phyloP scores from a whole-genome alignment of 2,797 vertebrate species.

The Poeciliopsis presidionis region DNA sequence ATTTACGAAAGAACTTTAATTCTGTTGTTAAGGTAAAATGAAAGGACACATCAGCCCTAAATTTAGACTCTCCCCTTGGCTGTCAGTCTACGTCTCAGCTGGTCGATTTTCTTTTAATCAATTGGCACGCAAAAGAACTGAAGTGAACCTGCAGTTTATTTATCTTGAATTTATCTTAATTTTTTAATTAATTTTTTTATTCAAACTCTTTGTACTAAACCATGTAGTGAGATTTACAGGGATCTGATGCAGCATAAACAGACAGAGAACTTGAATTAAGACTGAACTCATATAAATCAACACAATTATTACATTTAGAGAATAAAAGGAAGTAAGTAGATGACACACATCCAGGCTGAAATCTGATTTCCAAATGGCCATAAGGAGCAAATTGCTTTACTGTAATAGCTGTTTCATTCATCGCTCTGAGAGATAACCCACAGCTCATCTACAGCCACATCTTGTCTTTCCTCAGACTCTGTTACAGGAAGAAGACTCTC shows the following conservation, averaged over 20 bases:
- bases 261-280: not conserved
- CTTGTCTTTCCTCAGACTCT: not conserved
- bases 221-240: not conserved
- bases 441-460: conserved; percentile 32
- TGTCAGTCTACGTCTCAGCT: not conserved
- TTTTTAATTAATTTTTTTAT: not conserved
- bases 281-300: not conserved
- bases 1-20: not conserved
- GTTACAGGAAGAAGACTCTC: conserved; percentile 14
- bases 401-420: conserved; percentile 31
- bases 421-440: conserved; percentile 28
- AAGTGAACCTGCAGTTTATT: not conserved
- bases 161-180: not conserved
- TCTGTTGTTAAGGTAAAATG: not conserved
- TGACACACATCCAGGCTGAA: conserved; percentile 10
- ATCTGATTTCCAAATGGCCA: conserved; percentile 15
- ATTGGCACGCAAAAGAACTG: not conserved
- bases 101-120: not conserved
- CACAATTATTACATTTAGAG: not conserved
- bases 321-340: not conserved
- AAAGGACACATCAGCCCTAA: not conserved
- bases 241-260: too few species aligned
- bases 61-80: not conserved
- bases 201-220: not conserved
- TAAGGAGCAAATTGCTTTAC: conserved; percentile 16